Percentiles rank a stretch among this genome's conserved stretches.
These are phyloP conservation scores for Cyclargus thomasi DNA, from an alignment of 1,140 invertebrate genomes.

Conservation along the genomic window DNA sequence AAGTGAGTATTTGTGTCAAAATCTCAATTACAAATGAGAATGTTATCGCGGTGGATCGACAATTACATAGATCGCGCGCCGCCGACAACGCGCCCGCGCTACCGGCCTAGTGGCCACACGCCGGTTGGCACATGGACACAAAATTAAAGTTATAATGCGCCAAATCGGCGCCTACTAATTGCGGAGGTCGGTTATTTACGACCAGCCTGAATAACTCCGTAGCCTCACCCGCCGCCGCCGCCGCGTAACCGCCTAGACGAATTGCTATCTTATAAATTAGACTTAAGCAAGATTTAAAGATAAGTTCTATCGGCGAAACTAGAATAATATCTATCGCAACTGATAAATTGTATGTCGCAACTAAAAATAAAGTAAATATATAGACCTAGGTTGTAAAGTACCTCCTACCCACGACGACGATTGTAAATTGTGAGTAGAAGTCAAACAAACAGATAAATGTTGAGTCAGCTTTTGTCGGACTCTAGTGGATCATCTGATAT, in stretches of 20 bases:
- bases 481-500: background rate
- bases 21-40: conserved; percentile 3
- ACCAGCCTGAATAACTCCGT: conserved; percentile 50
- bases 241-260: conserved; percentile 45
- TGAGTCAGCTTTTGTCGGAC: background rate
- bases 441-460: background rate
- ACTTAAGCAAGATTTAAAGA: conserved; percentile 36
- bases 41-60: conserved; percentile 1
- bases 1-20: background rate
- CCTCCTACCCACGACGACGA: background rate
- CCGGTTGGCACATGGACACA: conserved; percentile 10
- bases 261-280: conserved; percentile 45
- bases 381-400: background rate
- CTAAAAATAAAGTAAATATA: conserved; percentile 16
- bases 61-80: conserved; percentile 1
- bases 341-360: conserved; percentile 19
- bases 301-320: conserved; percentile 23
- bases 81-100: background rate
- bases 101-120: background rate
- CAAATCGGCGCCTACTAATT: conserved; percentile 71
- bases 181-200: conserved; percentile 68
- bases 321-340: conserved; percentile 29
- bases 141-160: conserved; percentile 43
- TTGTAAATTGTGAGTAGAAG: background rate
- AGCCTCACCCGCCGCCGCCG: conserved; percentile 37